phyloP scores from a whole-genome alignment of 2,797 vertebrate genomes.

The Nothura maculosa region DNA sequence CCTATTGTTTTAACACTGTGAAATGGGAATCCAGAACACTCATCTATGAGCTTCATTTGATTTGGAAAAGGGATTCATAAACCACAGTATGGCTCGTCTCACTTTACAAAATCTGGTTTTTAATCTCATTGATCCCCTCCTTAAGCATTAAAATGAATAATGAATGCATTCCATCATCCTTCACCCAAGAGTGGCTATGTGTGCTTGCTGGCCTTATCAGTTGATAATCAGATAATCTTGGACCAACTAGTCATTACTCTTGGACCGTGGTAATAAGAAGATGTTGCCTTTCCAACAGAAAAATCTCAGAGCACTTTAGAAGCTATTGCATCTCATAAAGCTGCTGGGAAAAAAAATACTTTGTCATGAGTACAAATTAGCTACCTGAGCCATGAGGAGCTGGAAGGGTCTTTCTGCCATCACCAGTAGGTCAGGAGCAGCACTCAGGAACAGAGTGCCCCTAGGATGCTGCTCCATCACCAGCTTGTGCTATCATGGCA shows the following conservation, averaged over 20 bases:
- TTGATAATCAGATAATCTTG: background rate
- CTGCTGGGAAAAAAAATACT: background rate
- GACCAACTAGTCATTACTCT: background rate
- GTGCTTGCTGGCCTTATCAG: background rate
- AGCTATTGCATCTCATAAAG: background rate
- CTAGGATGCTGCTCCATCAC: background rate
- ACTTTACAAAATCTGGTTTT: background rate
- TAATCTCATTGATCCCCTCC: background rate
- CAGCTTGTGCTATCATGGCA: background rate
- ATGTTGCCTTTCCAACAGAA: background rate
- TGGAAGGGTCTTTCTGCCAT: background rate
- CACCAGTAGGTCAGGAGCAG: background rate
- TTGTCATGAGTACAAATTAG: background rate
- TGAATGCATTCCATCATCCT: background rate
- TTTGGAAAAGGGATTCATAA: background rate
- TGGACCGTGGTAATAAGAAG: background rate
- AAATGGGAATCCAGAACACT: background rate
- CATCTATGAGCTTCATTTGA: background rate
- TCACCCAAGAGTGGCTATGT: background rate
- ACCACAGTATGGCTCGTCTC: background rate
- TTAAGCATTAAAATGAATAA: background rate
- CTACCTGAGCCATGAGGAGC: background rate
- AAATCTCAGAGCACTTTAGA: background rate
- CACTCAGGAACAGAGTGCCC: accelerated
- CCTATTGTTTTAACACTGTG: background rate